Conservation (phyloP, 2,888 invertebrate species). For the Yponomeuta sedellus region DNA sequence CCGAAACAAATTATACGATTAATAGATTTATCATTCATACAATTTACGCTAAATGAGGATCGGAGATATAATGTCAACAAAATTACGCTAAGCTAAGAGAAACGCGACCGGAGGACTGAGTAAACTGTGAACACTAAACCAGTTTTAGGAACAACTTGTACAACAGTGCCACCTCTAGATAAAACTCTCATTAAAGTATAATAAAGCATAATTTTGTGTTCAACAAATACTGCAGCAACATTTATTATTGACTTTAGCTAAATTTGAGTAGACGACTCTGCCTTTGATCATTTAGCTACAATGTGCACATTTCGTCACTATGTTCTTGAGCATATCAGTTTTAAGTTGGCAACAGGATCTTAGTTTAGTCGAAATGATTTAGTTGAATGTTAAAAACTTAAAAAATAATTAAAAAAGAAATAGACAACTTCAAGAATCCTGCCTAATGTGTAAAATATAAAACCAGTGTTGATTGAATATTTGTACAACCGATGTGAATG, state of each 20-base stretch:
- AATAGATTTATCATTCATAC: constrained; percentile 40
- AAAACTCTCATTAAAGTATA: constrained; percentile 51
- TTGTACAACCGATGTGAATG: constrained; percentile 41
- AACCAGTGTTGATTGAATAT: constrained; percentile 35
- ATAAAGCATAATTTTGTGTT: constrained; percentile 67
- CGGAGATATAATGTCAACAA: constrained; percentile 49
- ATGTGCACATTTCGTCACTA: constrained; percentile 58
- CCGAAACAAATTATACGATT: constrained; percentile 56
- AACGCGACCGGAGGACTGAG: constrained; percentile 24
- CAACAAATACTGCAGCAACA: constrained; percentile 67
- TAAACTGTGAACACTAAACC: constrained; percentile 19
- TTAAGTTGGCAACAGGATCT: constrained; percentile 47
- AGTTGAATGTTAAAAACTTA: not conserved
- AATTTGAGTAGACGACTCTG: constrained; percentile 37
- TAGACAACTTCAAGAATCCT: constrained; percentile 10
- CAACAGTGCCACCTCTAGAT: constrained; percentile 54
- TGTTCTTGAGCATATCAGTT: constrained; percentile 50
- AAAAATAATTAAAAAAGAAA: not conserved
- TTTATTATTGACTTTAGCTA: constrained; percentile 58
- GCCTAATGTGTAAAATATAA: constrained; percentile 25
- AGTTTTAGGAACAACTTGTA: constrained; percentile 52
- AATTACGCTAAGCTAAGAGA: constrained; percentile 50
- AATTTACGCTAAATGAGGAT: constrained; percentile 57
- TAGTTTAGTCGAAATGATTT: not conserved
- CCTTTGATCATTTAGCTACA: constrained; percentile 48